These are phyloP conservation scores for Anas bahamensis DNA, from an alignment of 2,797 vertebrate species.

Conservation along the genomic window DNA sequence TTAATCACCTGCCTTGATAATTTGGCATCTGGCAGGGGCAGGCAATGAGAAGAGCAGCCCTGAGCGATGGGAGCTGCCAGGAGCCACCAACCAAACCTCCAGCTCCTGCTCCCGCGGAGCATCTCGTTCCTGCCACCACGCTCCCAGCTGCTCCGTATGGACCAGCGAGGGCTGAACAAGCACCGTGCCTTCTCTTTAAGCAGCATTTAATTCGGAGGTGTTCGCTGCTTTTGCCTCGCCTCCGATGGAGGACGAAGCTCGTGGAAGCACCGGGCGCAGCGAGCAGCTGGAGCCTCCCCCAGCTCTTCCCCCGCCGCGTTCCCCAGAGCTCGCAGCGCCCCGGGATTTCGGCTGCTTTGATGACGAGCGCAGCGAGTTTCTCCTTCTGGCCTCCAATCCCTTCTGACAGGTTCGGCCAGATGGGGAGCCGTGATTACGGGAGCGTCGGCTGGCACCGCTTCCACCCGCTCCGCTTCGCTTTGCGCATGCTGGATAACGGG, in stretches of 20 bases:
- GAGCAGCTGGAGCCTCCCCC: neutral
- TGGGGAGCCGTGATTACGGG: neutral
- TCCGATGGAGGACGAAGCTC: neutral
- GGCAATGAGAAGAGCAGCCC: neutral
- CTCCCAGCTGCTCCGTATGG: neutral
- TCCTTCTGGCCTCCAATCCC: neutral
- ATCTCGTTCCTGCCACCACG: neutral
- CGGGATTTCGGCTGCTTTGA: neutral
- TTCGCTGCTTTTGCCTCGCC: accelerated
- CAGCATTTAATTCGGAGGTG: neutral
- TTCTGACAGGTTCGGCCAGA: neutral
- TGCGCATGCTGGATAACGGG: neutral
- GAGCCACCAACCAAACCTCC: neutral
- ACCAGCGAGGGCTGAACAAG: neutral
- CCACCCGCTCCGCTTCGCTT: neutral
- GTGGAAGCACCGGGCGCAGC: neutral
- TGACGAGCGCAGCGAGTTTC: neutral
- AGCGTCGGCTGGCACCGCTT: neutral
- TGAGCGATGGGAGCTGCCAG: accelerated
- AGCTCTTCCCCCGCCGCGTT: neutral
- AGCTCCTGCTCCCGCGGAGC: neutral
- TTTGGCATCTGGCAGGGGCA: neutral
- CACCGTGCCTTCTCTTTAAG: accelerated
- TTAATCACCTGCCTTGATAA: neutral
- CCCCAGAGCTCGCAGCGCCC: accelerated